Percentiles rank a stretch among this genome's conserved stretches.
Conservation (phyloP, 2,888 invertebrate genomes). For the Drosophila mimetica region DNA sequence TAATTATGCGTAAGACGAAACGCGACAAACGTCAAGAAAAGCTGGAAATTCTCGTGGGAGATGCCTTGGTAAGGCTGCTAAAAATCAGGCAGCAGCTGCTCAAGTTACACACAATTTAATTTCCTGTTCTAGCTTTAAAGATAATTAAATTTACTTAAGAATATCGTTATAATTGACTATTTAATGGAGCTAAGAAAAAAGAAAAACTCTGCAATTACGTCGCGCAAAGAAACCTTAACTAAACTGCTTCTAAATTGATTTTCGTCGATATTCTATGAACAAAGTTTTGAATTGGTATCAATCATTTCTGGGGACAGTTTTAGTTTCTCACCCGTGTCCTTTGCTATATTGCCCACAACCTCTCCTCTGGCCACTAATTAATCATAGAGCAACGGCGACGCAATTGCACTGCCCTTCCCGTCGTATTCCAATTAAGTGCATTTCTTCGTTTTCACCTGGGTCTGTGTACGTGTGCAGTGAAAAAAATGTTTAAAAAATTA, state of each 20-base stretch:
- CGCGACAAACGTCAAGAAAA: conserved; percentile 22
- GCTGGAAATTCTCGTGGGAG: conserved; percentile 1
- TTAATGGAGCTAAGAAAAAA: neutral
- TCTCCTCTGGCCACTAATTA: conserved; percentile 63
- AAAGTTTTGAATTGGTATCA: conserved; percentile 18
- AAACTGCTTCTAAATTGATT: conserved; percentile 13
- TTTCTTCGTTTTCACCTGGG: conserved; percentile 55
- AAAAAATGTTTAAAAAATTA: too few species aligned
- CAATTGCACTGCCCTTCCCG: conserved; percentile 33
- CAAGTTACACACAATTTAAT: conserved; percentile 7
- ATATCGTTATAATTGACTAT: neutral
- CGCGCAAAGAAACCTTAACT: neutral
- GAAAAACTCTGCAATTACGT: neutral
- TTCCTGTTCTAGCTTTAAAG: neutral
- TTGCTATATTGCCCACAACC: conserved; percentile 4
- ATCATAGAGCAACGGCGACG: conserved; percentile 60
- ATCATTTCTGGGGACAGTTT: conserved; percentile 14
- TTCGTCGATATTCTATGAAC: neutral
- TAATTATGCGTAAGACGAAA: conserved; percentile 59
- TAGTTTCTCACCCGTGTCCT: neutral
- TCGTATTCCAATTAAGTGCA: conserved; percentile 70
- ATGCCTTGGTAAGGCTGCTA: conserved; percentile 4
- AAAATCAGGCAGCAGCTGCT: conserved; percentile 21
- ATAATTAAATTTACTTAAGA: neutral
- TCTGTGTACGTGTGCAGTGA: neutral